These are phyloP conservation scores for Drosophila lutescens DNA, from an alignment of 2,888 invertebrate species.

Conservation along the genomic window DNA sequence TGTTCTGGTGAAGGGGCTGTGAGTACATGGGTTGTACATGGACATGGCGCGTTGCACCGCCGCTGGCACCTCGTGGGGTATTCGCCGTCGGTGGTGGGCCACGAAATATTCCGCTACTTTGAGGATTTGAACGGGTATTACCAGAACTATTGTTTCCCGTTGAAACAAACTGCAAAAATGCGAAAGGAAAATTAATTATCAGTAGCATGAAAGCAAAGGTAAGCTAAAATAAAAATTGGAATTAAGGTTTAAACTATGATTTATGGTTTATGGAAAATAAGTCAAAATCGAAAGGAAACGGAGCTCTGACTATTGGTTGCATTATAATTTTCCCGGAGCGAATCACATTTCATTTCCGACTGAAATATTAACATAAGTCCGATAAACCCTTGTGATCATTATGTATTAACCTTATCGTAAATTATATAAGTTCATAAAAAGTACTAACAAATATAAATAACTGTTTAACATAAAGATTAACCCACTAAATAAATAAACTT, in stretches of 20 bases:
- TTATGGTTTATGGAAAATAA: background rate
- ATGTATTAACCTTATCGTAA: background rate
- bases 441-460: too few species aligned
- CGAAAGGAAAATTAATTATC: background rate
- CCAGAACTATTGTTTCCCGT: slow-evolving; percentile 76
- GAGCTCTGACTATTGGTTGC: background rate
- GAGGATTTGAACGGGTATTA: slow-evolving; percentile 78
- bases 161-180: slow-evolving; percentile 74
- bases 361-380: background rate
- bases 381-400: slow-evolving; percentile 2
- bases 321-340: background rate
- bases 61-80: slow-evolving; percentile 51
- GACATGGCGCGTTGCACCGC: slow-evolving; percentile 69
- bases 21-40: slow-evolving; percentile 78
- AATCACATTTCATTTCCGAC: background rate
- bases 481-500: too few species aligned
- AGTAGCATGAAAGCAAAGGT: background rate
- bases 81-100: slow-evolving; percentile 75
- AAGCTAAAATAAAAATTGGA: background rate
- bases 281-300: background rate
- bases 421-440: too few species aligned
- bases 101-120: slow-evolving; percentile 75
- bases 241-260: background rate
- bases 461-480: too few species aligned
- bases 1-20: slow-evolving; percentile 76